Base-by-base conservation (phyloP, 2,113 vertebrate species). In the Corythornis madagascariensis region DNA sequence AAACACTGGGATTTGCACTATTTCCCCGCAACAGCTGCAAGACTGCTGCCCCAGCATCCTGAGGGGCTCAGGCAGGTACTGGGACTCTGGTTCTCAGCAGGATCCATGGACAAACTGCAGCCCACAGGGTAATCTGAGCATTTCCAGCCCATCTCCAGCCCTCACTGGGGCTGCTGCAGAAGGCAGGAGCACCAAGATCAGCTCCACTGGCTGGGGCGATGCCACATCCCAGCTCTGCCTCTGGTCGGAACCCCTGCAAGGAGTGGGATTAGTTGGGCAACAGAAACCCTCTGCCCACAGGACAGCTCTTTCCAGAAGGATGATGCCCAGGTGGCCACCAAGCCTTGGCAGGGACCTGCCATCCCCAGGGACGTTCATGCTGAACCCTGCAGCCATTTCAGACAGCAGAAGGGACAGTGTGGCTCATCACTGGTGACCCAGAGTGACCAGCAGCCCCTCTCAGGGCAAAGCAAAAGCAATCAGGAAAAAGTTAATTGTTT, bases 251-350 rank as follows among this genome's bases (percentile, higher is more conserved):
- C 40, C 76, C 29, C 48, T 53, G 3, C 0, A 2, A 86, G 45
- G 22, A 73, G 33, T 25, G 31, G 40, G 59, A 77, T 17, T 5
- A 65, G 56, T 38, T 3, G 0, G 1, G 16, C 31, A 19, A 42
- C 7, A 47, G 71, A 53, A 85, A 28, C n/a, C 9, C 26, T 0
- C 0, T 4, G 6, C 16, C 15, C 1, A 0, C 7, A 31, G 61
- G 20, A 59, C 0, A 0, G 45, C 31, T 84, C 28, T 50, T 45
- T 72, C 55, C 40, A 73, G 88, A 66, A 40, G 71, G 57, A 50
- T 4, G 48, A 55, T 57, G 70, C 66, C 10, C 9, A 47, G 53
- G 20, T 1, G 0, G 45, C 25, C 42, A 29, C 31, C 0, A 2
- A 80, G 24, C 60, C 65, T 40, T 7, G 2, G 47, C n/a, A 66